Evolutionary conservation across 2,113 vertebrate genomes (phyloP).

Genomic region (Podarcis raffonei): DNA sequence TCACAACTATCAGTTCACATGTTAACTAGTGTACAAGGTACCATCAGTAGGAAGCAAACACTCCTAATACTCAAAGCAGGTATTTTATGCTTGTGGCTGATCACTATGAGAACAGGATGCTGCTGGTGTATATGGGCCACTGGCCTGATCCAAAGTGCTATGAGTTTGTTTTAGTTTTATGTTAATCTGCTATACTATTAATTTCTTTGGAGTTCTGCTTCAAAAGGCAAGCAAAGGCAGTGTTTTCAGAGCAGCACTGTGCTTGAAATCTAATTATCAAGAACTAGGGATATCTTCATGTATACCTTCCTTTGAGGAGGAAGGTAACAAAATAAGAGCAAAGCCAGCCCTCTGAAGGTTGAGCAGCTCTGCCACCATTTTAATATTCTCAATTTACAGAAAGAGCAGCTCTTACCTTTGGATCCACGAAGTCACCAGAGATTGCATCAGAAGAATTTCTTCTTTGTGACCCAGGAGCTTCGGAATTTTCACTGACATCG

Average conservation of each 20-base stretch:
- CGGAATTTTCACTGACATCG: constrained; percentile 70
- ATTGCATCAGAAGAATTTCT: constrained; percentile 71
- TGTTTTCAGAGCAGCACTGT: neutral
- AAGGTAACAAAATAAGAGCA: neutral
- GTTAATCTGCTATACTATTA: neutral
- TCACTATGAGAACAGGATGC: too few species aligned
- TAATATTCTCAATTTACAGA: neutral
- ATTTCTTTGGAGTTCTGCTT: neutral
- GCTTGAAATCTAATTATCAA: neutral
- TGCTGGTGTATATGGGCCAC: too few species aligned
- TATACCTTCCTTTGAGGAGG: neutral
- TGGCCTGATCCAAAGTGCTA: too few species aligned
- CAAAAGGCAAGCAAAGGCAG: neutral
- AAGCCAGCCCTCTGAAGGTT: neutral
- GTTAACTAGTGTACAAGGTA: neutral
- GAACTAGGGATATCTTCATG: neutral
- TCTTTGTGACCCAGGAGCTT: constrained; percentile 71
- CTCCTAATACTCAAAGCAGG: neutral
- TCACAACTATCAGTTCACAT: neutral
- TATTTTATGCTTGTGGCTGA: too few species aligned
- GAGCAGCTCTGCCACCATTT: neutral
- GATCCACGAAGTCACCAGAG: constrained; percentile 71
- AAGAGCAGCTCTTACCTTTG: constrained; percentile 71
- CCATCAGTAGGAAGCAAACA: too few species aligned
- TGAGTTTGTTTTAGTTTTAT: too few species aligned